Evolutionary conservation across 2,113 vertebrate genomes (phyloP).

Genomic region (Bubo scandiacus): DNA sequence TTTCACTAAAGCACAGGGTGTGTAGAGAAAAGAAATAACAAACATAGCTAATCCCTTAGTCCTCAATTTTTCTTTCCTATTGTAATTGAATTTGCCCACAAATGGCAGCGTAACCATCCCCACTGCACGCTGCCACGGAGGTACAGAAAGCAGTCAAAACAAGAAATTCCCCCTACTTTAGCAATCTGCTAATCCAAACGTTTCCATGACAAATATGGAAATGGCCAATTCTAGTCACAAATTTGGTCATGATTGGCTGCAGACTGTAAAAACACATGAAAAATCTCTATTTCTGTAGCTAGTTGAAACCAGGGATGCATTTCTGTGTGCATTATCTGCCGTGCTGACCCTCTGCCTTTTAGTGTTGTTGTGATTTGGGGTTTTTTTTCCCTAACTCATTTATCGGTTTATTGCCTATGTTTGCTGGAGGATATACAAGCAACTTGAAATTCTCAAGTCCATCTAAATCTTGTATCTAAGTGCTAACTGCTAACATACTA

Average conservation of each 20-base stretch:
- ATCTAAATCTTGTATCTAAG: not conserved
- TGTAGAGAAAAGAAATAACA: not conserved
- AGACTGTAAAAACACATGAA: not conserved
- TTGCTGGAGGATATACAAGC: not conserved
- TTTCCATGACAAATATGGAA: slow-evolving; percentile 26
- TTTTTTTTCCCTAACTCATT: not conserved
- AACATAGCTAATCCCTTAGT: not conserved
- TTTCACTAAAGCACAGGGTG: not conserved
- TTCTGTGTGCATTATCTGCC: not conserved
- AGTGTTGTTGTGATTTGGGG: not conserved
- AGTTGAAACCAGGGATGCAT: not conserved
- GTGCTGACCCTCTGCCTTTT: not conserved
- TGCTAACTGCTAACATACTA: not conserved
- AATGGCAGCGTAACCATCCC: not conserved
- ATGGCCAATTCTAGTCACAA: not conserved
- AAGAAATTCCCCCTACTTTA: not conserved
- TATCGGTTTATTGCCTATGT: not conserved
- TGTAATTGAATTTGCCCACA: not conserved
- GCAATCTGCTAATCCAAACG: not conserved
- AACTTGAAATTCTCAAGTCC: not conserved
- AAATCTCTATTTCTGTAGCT: not conserved
- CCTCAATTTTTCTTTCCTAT: not conserved
- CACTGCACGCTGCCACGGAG: rapidly evolving
- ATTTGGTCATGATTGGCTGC: not conserved
- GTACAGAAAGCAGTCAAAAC: not conserved